These are phyloP conservation scores for Anoplolepis gracilipes DNA, from an alignment of 1,140 invertebrate genomes.

Conservation along the genomic window DNA sequence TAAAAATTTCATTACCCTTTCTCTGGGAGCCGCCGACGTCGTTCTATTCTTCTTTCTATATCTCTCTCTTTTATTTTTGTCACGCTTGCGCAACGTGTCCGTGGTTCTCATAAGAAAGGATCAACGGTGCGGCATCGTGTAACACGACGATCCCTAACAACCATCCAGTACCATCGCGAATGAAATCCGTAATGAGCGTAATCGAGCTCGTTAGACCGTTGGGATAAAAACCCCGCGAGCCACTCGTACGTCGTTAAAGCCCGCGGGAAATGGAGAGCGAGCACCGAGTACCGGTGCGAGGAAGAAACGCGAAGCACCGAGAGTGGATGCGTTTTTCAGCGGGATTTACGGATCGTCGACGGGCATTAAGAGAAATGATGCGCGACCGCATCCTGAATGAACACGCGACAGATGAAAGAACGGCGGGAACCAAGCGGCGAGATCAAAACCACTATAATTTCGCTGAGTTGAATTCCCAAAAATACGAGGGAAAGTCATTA, in stretches of 20 bases:
- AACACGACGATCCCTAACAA: conserved; percentile 41
- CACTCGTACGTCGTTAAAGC: conserved; percentile 19
- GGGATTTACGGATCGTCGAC: conserved; percentile 72
- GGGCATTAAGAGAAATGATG: conserved; percentile 72
- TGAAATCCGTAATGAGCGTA: conserved; percentile 68
- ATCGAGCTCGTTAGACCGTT: conserved; percentile 70
- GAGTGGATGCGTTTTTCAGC: conserved; percentile 66
- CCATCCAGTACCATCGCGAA: conserved; percentile 32
- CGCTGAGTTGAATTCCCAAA: conserved; percentile 1
- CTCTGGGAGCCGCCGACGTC: conserved; percentile 1
- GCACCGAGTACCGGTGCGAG: background rate
- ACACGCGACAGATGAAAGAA: conserved; percentile 63
- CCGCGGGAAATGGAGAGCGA: conserved; percentile 17
- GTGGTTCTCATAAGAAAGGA: conserved; percentile 32
- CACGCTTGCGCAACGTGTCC: conserved; percentile 48
- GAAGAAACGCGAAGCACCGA: conserved; percentile 27
- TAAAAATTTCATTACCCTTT: conserved; percentile 52
- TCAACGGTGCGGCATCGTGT: conserved; percentile 33
- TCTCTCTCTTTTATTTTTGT: conserved; percentile 44
- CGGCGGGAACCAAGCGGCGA: background rate
- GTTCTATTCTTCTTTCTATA: background rate
- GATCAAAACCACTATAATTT: conserved; percentile 7
- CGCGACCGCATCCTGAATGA: conserved; percentile 60
- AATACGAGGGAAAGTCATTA: too few species aligned
- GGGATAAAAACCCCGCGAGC: conserved; percentile 60